These are phyloP conservation scores for Chloromyia formosa DNA, from an alignment of 2,888 invertebrate genomes.

Conservation along the genomic window DNA sequence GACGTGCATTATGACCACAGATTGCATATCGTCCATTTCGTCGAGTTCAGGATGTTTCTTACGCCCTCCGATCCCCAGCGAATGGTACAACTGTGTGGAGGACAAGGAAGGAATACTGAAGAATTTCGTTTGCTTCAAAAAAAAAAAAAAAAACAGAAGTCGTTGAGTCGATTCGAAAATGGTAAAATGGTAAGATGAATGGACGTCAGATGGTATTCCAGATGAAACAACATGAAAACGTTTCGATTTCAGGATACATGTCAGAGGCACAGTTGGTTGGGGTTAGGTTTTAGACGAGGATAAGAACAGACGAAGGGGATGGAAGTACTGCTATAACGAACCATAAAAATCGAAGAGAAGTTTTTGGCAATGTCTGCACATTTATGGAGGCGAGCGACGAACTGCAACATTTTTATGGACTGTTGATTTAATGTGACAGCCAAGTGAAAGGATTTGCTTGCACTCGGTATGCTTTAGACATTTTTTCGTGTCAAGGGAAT, in stretches of 20 bases:
- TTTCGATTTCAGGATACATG: background rate
- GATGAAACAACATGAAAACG: background rate
- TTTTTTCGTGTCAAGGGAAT: too few species aligned
- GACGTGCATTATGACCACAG: constrained; percentile 47
- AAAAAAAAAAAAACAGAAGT: too few species aligned
- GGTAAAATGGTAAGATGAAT: constrained; percentile 19
- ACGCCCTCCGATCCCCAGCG: too few species aligned
- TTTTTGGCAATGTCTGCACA: constrained; percentile 37
- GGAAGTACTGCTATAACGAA: too few species aligned
- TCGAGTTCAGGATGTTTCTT: background rate
- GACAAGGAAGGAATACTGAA: too few species aligned
- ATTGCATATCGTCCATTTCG: constrained; percentile 21
- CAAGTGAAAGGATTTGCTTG: constrained; percentile 28
- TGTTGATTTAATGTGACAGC: constrained; percentile 39
- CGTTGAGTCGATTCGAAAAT: too few species aligned
- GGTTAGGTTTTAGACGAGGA: too few species aligned
- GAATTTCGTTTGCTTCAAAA: too few species aligned
- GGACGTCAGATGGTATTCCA: constrained; percentile 5
- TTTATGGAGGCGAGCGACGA: constrained; percentile 10
- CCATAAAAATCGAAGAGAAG: too few species aligned
- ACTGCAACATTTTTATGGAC: constrained; percentile 35
- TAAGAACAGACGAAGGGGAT: background rate
- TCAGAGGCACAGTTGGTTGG: constrained; percentile 20
- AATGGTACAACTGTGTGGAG: too few species aligned
- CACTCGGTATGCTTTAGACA: constrained; percentile 23